Base-by-base conservation (phyloP, 1,140 invertebrate species). In the Drosophila malerkotliana region DNA sequence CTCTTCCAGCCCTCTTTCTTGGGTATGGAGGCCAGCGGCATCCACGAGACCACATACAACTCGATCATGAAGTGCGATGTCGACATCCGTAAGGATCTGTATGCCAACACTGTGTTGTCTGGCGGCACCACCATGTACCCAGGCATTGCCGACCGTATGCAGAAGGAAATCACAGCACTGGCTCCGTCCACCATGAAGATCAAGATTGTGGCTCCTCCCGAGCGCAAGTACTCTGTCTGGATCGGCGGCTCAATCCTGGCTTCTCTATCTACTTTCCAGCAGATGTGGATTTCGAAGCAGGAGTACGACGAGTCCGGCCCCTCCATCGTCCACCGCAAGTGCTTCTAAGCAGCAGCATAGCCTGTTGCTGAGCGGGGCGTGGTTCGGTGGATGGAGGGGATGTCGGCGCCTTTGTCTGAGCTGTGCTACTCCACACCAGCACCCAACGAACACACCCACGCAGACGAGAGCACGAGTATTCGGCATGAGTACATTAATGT, bases 211-310 rank as follows among this genome's bases (percentile, higher is more conserved):
- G 97, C 97, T 82, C 97, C 96, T 45, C 97, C 97, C 62, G 97
- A 98, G 93, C 94, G 97, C 85, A 98, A 98, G 92, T 98, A 98
- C 93, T 97, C 96, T 56, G 96, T 97, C 83, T 97, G 96, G 96
- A 97, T 97, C 93, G 95, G 96, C 90, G 96, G 96, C 63, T 97
- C 96, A 67, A 97, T 97, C 91, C 92, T 97, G 74, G 96, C 96
- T 41, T 97, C 96, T 6, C 92, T 97, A 21, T 97, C 96, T 76
- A 97, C 96, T 92, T 97, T 97, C 96, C 96, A 97, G 92, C 96
- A 96, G 92, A 97, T 97, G 96, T 98, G 97, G 97, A 98, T 98
- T 93, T 97, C 96, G 83, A 98, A 98, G 92, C 96, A 98, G 92
- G 97, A 98, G 92, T 98, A 98, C 92, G 97, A 98, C 93, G 97